Base-by-base conservation (phyloP, 2,888 invertebrate genomes). In the Drosophila recens region DNA sequence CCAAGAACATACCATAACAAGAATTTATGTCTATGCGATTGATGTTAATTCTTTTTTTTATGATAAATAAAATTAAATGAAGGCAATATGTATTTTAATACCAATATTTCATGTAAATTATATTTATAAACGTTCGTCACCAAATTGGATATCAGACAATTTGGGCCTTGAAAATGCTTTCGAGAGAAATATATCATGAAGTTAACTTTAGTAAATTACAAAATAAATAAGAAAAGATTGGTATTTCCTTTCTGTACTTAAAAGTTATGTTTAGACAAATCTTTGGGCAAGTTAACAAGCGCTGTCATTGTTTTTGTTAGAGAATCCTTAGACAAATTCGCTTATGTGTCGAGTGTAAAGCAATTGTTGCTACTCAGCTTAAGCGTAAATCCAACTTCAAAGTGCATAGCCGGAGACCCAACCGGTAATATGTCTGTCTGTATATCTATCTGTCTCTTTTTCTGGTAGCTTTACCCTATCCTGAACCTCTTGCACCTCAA, bases 351-450 rank as follows among this genome's bases (percentile, higher is more conserved):
- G 30, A 38, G 42, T 72, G 67, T 78, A 45, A 63, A 56, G 53
- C 40, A 43, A 61, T 40, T 40, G 53, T 54, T 72, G 76, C 66
- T 76, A 71, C 65, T 43, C 52, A 52, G 73, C 58, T 64, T 58
- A 43, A 48, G 78, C 49, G 72, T 56, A 59, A 66, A 49, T 15
- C 57, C 48, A 72, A 79, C 80, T 69, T 80, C 80, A 80, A 79
- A 80, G 68, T 56, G 63, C 65, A 67, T 53, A 65, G 54, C 62
- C 67, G 20, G 20, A 54, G 42, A 54, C 15, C 17, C 42, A 52
- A 57, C 48, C 67, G 77, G 48, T 49, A 61, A 61, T 59, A 45
- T 72, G 42, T 49, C 38, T 61, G 59, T 48, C 33, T 56, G 20
- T 54, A 20, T 42, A 33, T n/a, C 49, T 13, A 33, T 30, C 40